These are phyloP conservation scores for Chaunax sp. DNA, from an alignment of 2,797 vertebrate genomes.

Conservation along the genomic window DNA sequence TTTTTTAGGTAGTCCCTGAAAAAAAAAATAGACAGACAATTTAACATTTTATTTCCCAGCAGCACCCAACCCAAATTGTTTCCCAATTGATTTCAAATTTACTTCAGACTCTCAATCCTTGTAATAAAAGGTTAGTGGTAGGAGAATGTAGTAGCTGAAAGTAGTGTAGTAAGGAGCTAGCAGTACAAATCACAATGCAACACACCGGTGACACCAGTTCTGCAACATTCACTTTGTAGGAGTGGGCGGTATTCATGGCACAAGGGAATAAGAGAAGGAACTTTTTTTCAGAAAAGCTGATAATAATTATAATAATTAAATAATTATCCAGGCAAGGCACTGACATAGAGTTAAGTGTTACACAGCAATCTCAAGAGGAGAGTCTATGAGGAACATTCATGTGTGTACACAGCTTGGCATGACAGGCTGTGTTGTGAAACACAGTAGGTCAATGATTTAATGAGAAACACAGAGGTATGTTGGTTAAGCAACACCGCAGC, in stretches of 20 bases:
- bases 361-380: too few species aligned
- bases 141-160: too few species aligned
- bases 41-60: not conserved
- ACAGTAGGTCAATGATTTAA: conserved; percentile 16
- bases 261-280: not conserved
- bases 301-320: too few species aligned
- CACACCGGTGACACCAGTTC: conserved; percentile 17
- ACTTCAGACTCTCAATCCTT: too few species aligned
- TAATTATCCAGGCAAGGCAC: not conserved
- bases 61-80: too few species aligned
- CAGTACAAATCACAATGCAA: not conserved
- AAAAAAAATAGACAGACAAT: too few species aligned
- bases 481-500: conserved; percentile 1
- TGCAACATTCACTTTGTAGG: not conserved
- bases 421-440: conserved; percentile 15
- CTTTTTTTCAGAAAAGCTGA: not conserved
- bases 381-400: not conserved
- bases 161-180: too few species aligned
- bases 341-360: not conserved
- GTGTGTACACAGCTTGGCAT: not conserved
- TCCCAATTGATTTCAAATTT: too few species aligned
- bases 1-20: not conserved
- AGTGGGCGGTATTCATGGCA: not conserved
- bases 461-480: not conserved
- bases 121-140: too few species aligned